phyloP scores from a whole-genome alignment of 2,888 invertebrate species.

The Rhodophaea formosa region DNA sequence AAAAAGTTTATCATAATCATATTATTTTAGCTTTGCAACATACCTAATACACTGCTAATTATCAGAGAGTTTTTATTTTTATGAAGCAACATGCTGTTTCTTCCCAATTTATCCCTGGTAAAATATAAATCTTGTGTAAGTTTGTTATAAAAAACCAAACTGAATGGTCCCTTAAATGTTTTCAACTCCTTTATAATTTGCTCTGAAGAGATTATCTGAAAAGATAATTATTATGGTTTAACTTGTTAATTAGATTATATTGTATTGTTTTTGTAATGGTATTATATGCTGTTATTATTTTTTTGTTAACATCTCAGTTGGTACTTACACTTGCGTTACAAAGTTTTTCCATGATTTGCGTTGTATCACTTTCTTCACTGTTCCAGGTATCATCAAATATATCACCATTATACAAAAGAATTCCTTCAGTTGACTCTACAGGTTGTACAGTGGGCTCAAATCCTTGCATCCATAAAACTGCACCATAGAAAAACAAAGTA shows the following conservation, averaged over 20 bases:
- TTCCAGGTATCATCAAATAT: constrained; percentile 82
- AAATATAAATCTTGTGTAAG: constrained; percentile 84
- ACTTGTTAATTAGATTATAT: too few relatives aligned
- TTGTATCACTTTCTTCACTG: constrained; percentile 73
- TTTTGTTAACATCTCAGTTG: too few relatives aligned
- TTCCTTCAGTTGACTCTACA: constrained; percentile 77
- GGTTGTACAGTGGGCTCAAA: constrained; percentile 84
- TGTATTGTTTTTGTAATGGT: too few relatives aligned
- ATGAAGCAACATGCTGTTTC: constrained; percentile 89
- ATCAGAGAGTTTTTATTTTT: constrained; percentile 58
- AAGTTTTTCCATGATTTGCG: constrained; percentile 66
- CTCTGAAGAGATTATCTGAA: constrained; percentile 31
- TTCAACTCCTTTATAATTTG: constrained; percentile 74
- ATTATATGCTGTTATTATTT: too few relatives aligned
- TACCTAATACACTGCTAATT: constrained; percentile 80
- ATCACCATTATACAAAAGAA: constrained; percentile 95
- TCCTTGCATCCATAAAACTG: constrained; percentile 94
- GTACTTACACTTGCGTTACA: constrained; percentile 35
- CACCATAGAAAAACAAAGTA: constrained; percentile 66
- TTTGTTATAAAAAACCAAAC: constrained; percentile 88
- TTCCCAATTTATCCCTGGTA: constrained; percentile 91
- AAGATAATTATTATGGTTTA: neutral
- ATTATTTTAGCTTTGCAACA: constrained; percentile 18
- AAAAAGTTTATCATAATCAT: neutral
- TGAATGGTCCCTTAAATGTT: constrained; percentile 89